Base-by-base conservation (phyloP, 2,113 vertebrate genomes). In the Psittacara wagleri region DNA sequence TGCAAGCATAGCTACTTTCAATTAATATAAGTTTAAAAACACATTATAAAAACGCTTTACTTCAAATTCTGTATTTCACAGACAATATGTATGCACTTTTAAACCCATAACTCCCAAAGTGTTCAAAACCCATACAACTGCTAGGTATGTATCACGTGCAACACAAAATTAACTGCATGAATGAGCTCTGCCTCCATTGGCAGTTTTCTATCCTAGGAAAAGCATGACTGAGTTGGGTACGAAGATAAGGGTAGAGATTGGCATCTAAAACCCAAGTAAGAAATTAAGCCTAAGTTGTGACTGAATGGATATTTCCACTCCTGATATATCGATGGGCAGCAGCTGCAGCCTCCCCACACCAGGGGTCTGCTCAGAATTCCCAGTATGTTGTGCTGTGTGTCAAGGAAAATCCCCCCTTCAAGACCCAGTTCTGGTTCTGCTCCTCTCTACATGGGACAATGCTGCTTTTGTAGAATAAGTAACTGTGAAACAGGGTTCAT, bases 181-280 rank as follows among this genome's bases (percentile, higher is more conserved):
- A 57, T 31, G 48, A 39, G 35, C 2, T 0, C 1, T 2, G 15
- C 8, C 12, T 83, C 19, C 48, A 14, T 6, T 43, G 11, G 6
- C 22, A 41, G 22, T 28, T 52, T 23, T 86, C 35, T 68, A 1
- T 23, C 33, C 51, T 3, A 88, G 57, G 41, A 64, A 75, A 88
- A 57, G 39, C 41, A 15, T 27, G 37, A 44, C 37, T 41, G 33
- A 68, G 20, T 3, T 68, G 55, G 49, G 59, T 33, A n/a, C 14
- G 28, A 39, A 86, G 27, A 9, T 31, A 76, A 61, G 28, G 18
- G 24, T 5, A 57, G 52, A 86, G 52, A 52, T 1, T 22, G 57
- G 28, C 29, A 12, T 52, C 44, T 76, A 62, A 2, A 1, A 10
- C 29, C 57, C 6, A 0, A 70, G 76, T 0, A 1, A 92, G 89